A percentile compares a stretch with the other conserved stretches of the same genome.
Evolutionary conservation across 2,797 vertebrate genomes (phyloP).

Genomic region (Tragopan temminckii): DNA sequence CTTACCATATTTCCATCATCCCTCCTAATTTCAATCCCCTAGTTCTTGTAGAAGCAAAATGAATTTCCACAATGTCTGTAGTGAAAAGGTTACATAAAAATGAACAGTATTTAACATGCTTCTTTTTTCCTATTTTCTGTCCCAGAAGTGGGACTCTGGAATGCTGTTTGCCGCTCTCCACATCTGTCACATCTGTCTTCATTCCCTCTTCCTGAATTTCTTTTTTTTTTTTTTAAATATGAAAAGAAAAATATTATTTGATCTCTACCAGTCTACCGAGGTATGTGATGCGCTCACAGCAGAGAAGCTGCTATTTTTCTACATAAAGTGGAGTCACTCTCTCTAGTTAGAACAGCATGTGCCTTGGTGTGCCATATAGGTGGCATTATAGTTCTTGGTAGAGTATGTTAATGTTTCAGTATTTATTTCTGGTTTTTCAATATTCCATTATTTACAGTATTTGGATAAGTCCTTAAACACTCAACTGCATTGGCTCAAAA

Average conservation of each 20-base stretch:
- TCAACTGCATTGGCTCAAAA: neutral
- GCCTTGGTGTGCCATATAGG: neutral
- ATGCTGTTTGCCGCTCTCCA: neutral
- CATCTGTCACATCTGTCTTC: neutral
- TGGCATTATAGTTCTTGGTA: neutral
- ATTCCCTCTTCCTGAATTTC: neutral
- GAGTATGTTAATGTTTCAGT: neutral
- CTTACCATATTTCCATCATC: neutral
- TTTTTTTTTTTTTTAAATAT: neutral
- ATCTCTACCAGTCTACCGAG: neutral
- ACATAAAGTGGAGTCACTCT: neutral
- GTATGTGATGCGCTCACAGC: neutral
- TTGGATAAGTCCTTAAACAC: neutral
- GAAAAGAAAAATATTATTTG: neutral
- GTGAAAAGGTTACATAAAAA: neutral
- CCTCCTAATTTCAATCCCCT: neutral
- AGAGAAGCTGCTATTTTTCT: slow-evolving; percentile 18
- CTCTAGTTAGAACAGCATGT: neutral
- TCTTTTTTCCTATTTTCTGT: neutral
- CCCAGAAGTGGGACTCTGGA: neutral
- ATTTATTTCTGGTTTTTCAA: neutral
- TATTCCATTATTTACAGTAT: slow-evolving; percentile 1
- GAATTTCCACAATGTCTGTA: neutral
- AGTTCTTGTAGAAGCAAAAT: neutral
- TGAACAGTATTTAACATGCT: neutral